These are phyloP conservation scores for Philaethria dido DNA, from an alignment of 2,888 invertebrate species.

Conservation along the genomic window DNA sequence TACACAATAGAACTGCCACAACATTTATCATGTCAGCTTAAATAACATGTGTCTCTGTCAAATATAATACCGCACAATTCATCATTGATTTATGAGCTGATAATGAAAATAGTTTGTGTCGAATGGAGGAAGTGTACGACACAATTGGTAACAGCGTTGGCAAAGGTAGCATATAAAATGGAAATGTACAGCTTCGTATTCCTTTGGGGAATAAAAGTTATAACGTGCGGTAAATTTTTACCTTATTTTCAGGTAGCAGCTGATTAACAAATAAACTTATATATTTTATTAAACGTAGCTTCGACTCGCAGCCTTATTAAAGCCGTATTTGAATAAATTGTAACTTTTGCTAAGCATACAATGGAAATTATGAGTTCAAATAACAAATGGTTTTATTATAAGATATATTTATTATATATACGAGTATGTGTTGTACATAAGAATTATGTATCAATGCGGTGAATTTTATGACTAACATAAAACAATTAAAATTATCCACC, in stretches of 20 bases:
- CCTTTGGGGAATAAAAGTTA: conserved; percentile 24
- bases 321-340: background rate
- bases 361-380: background rate
- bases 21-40: conserved; percentile 70
- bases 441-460: too few species aligned
- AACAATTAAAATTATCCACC: background rate
- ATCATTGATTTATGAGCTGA: conserved; percentile 78
- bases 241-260: conserved; percentile 2
- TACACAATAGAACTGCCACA: conserved; percentile 49
- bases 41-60: conserved; percentile 72
- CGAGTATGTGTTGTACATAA: too few species aligned
- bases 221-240: conserved; percentile 15
- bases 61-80: conserved; percentile 69
- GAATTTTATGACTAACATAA: too few species aligned
- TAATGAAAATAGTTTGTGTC: conserved; percentile 75
- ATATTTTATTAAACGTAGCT: conserved; percentile 6
- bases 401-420: too few species aligned
- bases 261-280: conserved; percentile 11
- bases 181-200: conserved; percentile 28
- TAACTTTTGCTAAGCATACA: background rate
- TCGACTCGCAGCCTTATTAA: background rate
- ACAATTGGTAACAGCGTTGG: conserved; percentile 32
- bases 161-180: conserved; percentile 30
- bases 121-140: conserved; percentile 32
- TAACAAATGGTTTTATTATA: too few species aligned